These are phyloP conservation scores for Andrena hattorfiana DNA, from an alignment of 2,888 invertebrate genomes.

Conservation along the genomic window DNA sequence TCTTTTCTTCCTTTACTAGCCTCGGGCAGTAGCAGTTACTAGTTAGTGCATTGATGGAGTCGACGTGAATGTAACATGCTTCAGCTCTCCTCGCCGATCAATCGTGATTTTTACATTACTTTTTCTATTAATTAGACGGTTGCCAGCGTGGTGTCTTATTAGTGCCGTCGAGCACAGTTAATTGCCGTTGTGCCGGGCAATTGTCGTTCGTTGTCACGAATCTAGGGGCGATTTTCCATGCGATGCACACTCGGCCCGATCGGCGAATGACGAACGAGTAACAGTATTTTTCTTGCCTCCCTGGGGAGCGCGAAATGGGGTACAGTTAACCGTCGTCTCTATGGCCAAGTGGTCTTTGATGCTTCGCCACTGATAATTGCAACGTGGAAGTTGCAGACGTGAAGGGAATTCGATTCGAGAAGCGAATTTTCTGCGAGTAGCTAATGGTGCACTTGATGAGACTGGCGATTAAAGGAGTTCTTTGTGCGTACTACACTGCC, in stretches of 20 bases:
- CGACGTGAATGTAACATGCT: too few species aligned
- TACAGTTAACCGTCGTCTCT: conserved; percentile 49
- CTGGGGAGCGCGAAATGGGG: conserved; percentile 28
- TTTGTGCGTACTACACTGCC: too few species aligned
- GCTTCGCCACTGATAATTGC: conserved; percentile 38
- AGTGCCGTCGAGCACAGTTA: background rate
- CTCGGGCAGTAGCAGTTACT: too few species aligned
- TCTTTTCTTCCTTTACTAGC: too few species aligned
- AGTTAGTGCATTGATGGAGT: too few species aligned
- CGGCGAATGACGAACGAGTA: conserved; percentile 51
- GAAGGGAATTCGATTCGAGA: conserved; percentile 12
- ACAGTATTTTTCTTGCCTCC: conserved; percentile 55
- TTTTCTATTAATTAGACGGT: background rate
- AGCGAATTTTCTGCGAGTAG: background rate
- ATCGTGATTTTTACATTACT: background rate
- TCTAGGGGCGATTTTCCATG: conserved; percentile 34
- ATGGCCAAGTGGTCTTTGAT: conserved; percentile 28
- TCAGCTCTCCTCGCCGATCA: background rate
- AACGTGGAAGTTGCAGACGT: conserved; percentile 27
- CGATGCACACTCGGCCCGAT: conserved; percentile 36
- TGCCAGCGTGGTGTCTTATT: background rate
- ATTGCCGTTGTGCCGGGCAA: conserved; percentile 31
- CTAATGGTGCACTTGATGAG: background rate
- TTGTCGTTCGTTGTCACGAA: conserved; percentile 41
- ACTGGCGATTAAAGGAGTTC: too few species aligned